Evolutionary conservation across 2,113 vertebrate genomes (phyloP).

Genomic region (Megaceryle torquata): DNA sequence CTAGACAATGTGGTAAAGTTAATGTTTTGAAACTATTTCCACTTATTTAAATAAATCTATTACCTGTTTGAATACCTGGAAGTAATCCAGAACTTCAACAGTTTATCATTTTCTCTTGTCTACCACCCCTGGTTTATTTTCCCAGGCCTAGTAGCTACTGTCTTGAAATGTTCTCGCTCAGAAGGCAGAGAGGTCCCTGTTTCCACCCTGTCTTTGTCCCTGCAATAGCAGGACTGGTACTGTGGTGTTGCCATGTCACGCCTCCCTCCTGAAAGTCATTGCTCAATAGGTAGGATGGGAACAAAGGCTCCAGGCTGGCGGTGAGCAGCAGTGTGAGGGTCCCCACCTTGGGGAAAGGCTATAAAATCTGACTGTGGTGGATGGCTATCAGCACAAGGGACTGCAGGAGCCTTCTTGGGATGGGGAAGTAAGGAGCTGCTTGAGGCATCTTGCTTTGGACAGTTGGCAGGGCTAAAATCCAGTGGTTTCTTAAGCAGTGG

Average conservation of each 20-base stretch:
- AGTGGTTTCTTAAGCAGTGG: neutral
- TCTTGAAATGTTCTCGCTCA: neutral
- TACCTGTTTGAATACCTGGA: slow-evolving; percentile 65
- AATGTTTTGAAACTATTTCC: slow-evolving; percentile 52
- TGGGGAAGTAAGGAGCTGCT: neutral
- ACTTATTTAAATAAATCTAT: slow-evolving; percentile 57
- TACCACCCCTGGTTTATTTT: slow-evolving; percentile 10
- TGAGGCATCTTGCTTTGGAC: rapidly evolving
- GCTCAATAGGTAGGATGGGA: neutral
- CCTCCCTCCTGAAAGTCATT: neutral
- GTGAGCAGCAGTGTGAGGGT: neutral
- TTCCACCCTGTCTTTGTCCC: neutral
- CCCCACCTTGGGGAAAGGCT: neutral
- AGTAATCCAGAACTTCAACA: slow-evolving; percentile 54
- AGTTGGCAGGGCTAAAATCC: neutral
- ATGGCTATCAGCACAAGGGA: neutral
- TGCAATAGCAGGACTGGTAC: neutral
- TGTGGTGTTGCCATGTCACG: rapidly evolving
- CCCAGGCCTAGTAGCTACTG: neutral
- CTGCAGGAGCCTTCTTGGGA: neutral
- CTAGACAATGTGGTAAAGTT: slow-evolving; percentile 45
- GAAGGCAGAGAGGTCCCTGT: neutral
- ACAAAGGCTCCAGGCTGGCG: neutral
- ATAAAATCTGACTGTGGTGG: rapidly evolving
- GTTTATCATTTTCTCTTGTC: slow-evolving; percentile 44